Evolutionary conservation across 2,888 invertebrate genomes (phyloP), one percentile per base, ranked within the genome.

Genomic region (Ormia ochracea): DNA sequence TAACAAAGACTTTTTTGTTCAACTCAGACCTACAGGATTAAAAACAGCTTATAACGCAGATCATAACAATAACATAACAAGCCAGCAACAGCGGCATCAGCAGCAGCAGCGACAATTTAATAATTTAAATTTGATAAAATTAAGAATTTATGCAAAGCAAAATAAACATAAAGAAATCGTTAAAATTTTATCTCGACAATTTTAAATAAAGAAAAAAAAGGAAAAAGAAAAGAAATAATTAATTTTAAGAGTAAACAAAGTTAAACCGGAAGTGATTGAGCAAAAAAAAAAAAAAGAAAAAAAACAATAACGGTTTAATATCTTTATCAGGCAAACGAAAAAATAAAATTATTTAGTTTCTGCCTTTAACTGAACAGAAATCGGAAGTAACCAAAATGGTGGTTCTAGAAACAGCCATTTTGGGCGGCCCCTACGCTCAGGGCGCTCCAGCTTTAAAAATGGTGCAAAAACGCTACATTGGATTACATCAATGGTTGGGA

Each of bases 401-500:
- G 87, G 93, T 96, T 87, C 93, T 96, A 89, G 94, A 94, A 89
- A 93, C 93, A 86, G 92, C 93, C 89, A 93, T 93, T 84, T 91
- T 96, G 89, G 95, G 96, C 90, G 92, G 94, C 82, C 93, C 94
- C 81, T 95, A 95, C 90, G 94, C 95, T 87, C 95, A 95, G 90
- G 93, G 94, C 85, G 93, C 94, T 86, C 94, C 95, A 87, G 95
- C 95, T 85, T 92, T 96, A 90, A 96, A 96, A 93, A 94, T 96
- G 92, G 92, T 96, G 91, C 95, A 96, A 87, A 96, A 96, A 91
- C 92, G 96, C 87, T 96, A 95, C 91, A 95, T 96, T 90, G 96
- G 95, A 91, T 92, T 96, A 89, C 96, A 96, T 90, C 95, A 96
- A 90, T 96, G 96, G 95, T 91, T 96, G 88, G 94, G 96, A 88